Base-by-base conservation (phyloP, 64 coral and sea anemone species). In the Actinia tenebrosa region DNA sequence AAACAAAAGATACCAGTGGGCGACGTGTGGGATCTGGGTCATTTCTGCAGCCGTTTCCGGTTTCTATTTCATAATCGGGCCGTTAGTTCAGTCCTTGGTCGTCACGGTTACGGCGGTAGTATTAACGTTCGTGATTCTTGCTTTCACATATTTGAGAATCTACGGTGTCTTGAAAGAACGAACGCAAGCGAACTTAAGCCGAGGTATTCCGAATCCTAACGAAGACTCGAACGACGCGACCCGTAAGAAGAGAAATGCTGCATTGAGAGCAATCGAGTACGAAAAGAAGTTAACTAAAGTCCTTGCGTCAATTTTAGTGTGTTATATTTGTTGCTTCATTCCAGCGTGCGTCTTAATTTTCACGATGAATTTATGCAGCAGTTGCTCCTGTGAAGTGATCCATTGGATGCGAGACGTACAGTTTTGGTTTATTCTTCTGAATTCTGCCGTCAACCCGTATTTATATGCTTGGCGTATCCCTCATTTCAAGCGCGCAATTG, bases 111-210 rank as follows among this genome's bases (percentile, higher is more conserved):
- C 89, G 10, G 79, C 91, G 3, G 78, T 98, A 9, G 84, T 64
- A 13, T 44, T 91, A 37, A 98, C 95, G 0, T 86, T 98, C 9
- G 83, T 82, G 10, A 86, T 98, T 4, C 86, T 91, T 4, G 10
- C 89, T 0, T 93, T 93, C 45, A 93, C 95, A 8, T 88, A 98
- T 71, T 53, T 84, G 53, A 93, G 87, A 83, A 93, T 98, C 64
- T 92, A 94, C 62, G 54, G 85, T 26, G 90, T 58, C 52, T 84
- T 98, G 46, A 61, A 84, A 30, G 87, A 77, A 58, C 89, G 90
- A 63, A 75, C 69, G 7, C 69, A 75, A 75, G 69, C 69, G 26
- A 75, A 75, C n/a, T 11, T 75, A 75, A 75, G 26, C 69, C 69
- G 69, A 75, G 20, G 69, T 75, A 11, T 26, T 43, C 69, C 69